phyloP scores from a whole-genome alignment of 2,888 invertebrate species.

The Agrochola circellaris region DNA sequence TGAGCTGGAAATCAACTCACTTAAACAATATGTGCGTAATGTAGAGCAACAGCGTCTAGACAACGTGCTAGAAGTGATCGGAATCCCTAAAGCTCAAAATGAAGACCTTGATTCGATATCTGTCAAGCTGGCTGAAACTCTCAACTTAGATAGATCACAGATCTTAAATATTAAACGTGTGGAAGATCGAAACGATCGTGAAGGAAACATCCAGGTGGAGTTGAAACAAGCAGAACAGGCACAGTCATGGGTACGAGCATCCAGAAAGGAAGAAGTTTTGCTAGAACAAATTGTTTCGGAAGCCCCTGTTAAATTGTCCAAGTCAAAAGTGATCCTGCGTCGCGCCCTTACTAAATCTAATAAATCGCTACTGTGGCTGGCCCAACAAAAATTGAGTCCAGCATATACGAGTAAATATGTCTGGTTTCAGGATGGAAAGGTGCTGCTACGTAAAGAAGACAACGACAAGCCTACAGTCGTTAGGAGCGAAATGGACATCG shows the following conservation, averaged over 20 bases:
- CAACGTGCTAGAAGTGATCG: neutral
- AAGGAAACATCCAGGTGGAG: neutral
- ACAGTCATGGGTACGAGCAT: neutral
- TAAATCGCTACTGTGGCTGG: neutral
- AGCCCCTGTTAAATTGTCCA: neutral
- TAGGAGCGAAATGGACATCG: neutral
- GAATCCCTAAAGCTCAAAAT: neutral
- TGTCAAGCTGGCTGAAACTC: neutral
- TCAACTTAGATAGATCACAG: neutral
- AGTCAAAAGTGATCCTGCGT: no score
- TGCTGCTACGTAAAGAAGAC: neutral
- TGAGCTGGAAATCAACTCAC: neutral
- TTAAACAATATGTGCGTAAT: neutral
- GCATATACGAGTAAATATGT: neutral
- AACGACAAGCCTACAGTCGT: neutral
- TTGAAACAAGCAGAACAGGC: neutral
- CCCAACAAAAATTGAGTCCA: neutral
- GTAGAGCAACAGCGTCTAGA: neutral
- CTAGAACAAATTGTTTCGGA: neutral
- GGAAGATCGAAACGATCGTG: neutral
- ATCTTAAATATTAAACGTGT: neutral
- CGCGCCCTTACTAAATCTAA: neutral
- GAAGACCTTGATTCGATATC: no score
- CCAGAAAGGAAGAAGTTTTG: neutral
- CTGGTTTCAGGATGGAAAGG: neutral